phyloP scores from a whole-genome alignment of 2,113 vertebrate species.

The Alectura lathami region DNA sequence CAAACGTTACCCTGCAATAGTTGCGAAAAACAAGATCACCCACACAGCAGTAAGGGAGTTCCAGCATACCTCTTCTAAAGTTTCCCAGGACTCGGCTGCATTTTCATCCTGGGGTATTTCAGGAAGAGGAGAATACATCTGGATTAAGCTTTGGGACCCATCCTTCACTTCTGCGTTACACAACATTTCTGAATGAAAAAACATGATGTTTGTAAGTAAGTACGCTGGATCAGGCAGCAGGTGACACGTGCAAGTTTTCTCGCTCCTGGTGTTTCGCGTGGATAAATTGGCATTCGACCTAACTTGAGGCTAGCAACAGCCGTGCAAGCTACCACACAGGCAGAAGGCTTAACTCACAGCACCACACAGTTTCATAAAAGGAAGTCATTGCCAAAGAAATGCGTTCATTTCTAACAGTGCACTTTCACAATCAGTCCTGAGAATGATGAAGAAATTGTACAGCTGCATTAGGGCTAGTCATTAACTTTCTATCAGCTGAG shows the following conservation, averaged over 20 bases:
- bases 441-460: background rate
- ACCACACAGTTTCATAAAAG: background rate
- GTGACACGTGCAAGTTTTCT: background rate
- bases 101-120: slow-evolving; percentile 90
- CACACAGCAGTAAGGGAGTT: background rate
- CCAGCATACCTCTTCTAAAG: slow-evolving; percentile 84
- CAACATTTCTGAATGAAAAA: slow-evolving; percentile 66
- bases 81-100: slow-evolving; percentile 93
- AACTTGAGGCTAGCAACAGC: background rate
- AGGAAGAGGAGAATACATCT: slow-evolving; percentile 81
- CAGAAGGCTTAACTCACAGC: background rate
- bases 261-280: background rate
- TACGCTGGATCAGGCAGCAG: background rate
- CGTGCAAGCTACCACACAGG: background rate
- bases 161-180: slow-evolving; percentile 23
- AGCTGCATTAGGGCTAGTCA: background rate
- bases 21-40: background rate
- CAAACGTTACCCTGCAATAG: background rate
- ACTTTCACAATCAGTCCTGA: background rate
- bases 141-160: slow-evolving; percentile 64
- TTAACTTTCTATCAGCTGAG: background rate
- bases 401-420: background rate
- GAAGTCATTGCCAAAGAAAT: background rate
- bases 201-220: background rate
- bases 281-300: background rate